Percentiles rank a stretch among this genome's conserved stretches.
phyloP scores from a whole-genome alignment of 1,140 invertebrate species.

The Ips nitidus region DNA sequence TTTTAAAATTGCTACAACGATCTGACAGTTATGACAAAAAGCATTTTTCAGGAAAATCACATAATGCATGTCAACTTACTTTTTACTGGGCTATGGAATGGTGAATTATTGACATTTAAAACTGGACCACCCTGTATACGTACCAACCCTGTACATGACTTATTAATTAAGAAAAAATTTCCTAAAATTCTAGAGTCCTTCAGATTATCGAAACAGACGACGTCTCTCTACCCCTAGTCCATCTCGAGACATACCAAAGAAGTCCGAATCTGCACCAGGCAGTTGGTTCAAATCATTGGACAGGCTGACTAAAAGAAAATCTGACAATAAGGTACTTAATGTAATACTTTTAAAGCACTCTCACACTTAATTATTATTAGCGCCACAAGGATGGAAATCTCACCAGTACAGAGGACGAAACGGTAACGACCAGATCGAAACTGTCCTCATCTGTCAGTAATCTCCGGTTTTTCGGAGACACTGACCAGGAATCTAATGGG shows the following conservation, averaged over 20 bases:
- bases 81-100: no score
- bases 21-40: no score
- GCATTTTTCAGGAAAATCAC: no score
- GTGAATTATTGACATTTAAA: no score
- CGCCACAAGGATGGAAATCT: conserved; percentile 46
- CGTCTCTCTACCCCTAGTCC: conserved; percentile 73
- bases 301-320: conserved; percentile 60
- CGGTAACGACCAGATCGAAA: conserved; percentile 50
- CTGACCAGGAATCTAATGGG: conserved; percentile 68
- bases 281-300: conserved; percentile 70
- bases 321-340: conserved; percentile 50
- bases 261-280: conserved; percentile 37
- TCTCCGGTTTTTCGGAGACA: conserved; percentile 79
- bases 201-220: conserved; percentile 60
- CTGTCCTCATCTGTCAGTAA: conserved; percentile 58
- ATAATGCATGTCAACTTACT: no score
- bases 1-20: no score
- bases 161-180: no score
- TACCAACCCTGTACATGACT: no score
- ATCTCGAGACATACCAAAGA: conserved; percentile 41
- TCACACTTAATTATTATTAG: conserved; percentile 17
- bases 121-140: no score
- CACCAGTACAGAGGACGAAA: conserved; percentile 52
- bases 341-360: background rate
- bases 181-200: no score